A percentile compares a stretch with the other conserved stretches of the same genome.
phyloP scores from a whole-genome alignment of 2,113 vertebrate genomes.

The Galbula dea region DNA sequence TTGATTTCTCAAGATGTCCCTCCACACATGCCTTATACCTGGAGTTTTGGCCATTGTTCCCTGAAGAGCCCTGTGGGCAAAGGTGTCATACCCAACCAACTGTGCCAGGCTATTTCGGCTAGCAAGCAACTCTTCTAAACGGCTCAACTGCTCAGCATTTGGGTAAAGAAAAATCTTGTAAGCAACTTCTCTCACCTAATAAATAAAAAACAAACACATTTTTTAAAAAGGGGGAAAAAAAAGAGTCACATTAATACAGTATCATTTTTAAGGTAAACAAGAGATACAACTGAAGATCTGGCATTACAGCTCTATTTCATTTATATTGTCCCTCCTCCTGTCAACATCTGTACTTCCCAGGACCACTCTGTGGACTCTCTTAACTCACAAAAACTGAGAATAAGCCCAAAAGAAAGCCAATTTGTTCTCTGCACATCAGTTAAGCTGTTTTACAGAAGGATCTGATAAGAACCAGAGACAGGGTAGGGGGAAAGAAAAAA shows the following conservation, averaged over 20 bases:
- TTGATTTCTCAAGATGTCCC: neutral
- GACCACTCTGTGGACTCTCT: neutral
- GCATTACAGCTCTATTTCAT: neutral
- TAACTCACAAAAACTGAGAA: neutral
- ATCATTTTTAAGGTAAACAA: neutral
- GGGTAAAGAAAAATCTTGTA: conserved; percentile 95
- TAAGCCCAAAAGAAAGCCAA: neutral
- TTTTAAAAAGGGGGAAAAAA: too few species aligned
- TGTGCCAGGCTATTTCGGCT: conserved; percentile 86
- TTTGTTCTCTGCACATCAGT: neutral
- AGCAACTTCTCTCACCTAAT: conserved; percentile 91
- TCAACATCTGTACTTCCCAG: neutral
- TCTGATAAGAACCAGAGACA: neutral
- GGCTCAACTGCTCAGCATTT: conserved; percentile 76
- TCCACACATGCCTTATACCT: conserved; percentile 71
- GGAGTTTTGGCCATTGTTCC: conserved; percentile 93
- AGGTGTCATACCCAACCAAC: conserved; percentile 89
- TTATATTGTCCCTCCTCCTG: neutral
- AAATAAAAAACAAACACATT: neutral
- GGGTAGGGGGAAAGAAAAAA: neutral
- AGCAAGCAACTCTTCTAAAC: conserved; percentile 85
- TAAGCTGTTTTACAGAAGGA: neutral
- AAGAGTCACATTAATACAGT: neutral
- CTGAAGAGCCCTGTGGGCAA: conserved; percentile 89
- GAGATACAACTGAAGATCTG: neutral